phyloP scores from a whole-genome alignment of 1,140 invertebrate species.

The Apis dorsata region DNA sequence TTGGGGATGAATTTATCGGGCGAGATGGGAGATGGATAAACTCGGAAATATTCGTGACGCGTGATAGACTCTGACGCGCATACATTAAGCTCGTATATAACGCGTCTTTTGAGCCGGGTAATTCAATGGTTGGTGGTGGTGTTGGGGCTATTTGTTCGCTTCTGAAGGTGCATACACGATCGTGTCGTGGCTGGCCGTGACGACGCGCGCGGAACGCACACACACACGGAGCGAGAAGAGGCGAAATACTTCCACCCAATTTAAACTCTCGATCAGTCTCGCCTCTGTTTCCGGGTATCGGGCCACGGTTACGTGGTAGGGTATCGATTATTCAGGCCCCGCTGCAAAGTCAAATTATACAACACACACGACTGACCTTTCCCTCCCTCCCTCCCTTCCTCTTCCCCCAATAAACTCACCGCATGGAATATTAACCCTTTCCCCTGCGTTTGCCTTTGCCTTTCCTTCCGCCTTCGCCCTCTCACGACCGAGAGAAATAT shows the following conservation, averaged over 20 bases:
- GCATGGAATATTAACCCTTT: slow-evolving; percentile 53
- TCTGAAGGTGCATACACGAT: slow-evolving; percentile 40
- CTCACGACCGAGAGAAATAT: background rate
- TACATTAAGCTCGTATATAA: slow-evolving; percentile 3
- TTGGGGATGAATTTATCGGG: slow-evolving; percentile 20
- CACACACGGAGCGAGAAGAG: slow-evolving; percentile 11
- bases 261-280: slow-evolving; percentile 72
- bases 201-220: background rate
- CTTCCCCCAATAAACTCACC: slow-evolving; percentile 61
- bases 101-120: slow-evolving; percentile 34
- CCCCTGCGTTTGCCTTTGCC: background rate
- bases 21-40: background rate
- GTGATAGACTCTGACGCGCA: slow-evolving; percentile 13
- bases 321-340: slow-evolving; percentile 75
- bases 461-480: background rate
- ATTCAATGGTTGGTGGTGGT: slow-evolving; percentile 22
- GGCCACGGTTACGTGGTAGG: slow-evolving; percentile 21
- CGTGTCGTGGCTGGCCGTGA: slow-evolving; percentile 11
- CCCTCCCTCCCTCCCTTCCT: too few relatives aligned
- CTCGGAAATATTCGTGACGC: slow-evolving; percentile 40
- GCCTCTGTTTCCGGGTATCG: slow-evolving; percentile 71
- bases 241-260: slow-evolving; percentile 76
- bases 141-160: slow-evolving; percentile 40
- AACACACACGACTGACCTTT: slow-evolving; percentile 47
- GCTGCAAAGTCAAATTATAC: slow-evolving; percentile 72